Conservation (phyloP, 2,888 invertebrate species). For the Saturnia pavonia region DNA sequence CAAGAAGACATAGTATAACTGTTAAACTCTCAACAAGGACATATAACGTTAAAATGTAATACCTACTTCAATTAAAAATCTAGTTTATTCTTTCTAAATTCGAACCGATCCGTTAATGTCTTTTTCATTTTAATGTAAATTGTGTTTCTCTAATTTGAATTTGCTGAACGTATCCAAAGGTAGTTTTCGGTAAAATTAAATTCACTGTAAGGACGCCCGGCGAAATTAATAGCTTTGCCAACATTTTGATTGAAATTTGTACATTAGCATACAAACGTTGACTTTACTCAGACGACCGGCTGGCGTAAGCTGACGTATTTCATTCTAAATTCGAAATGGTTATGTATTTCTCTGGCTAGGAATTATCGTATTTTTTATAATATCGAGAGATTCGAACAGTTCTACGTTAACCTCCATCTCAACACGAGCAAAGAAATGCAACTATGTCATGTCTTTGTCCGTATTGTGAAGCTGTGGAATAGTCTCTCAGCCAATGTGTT, state of each 20-base stretch:
- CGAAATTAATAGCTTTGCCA: constrained; percentile 35
- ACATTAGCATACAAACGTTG: constrained; percentile 27
- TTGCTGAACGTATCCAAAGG: constrained; percentile 25
- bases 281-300: not conserved
- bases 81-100: not conserved
- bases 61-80: not conserved
- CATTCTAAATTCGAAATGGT: not conserved
- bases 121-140: not conserved
- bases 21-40: not conserved
- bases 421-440: too few relatives aligned
- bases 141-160: constrained; percentile 33
- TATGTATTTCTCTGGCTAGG: not conserved
- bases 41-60: not conserved
- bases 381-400: too few relatives aligned
- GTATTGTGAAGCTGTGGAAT: too few relatives aligned
- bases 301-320: not conserved
- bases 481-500: too few relatives aligned
- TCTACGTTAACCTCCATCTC: too few relatives aligned
- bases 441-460: too few relatives aligned
- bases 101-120: not conserved
- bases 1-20: not conserved
- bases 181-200: constrained; percentile 32
- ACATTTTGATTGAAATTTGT: constrained; percentile 34
- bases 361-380: too few relatives aligned
- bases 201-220: constrained; percentile 22